A percentile compares a stretch with the other conserved stretches of the same genome.
Conservation (phyloP, 2,113 vertebrate genomes). For the Campylomormyrus numenius region DNA sequence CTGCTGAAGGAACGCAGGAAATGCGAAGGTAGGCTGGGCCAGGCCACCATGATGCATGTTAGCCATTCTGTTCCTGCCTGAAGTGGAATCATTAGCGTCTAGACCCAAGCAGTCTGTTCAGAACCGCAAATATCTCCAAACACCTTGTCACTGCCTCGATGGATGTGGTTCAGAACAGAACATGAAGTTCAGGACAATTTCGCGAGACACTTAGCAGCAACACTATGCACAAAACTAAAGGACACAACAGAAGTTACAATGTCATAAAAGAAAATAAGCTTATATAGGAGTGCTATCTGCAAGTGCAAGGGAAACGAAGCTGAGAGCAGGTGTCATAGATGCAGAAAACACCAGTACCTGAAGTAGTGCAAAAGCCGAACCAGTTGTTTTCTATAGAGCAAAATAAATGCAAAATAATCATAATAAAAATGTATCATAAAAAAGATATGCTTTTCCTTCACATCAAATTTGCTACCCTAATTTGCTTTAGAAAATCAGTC, state of each 20-base stretch:
- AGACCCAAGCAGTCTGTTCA: background rate
- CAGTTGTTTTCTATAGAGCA: background rate
- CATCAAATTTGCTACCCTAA: background rate
- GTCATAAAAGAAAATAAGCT: background rate
- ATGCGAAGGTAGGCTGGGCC: slow-evolving; percentile 68
- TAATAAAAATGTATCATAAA: background rate
- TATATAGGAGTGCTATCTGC: background rate
- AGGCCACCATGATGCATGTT: background rate
- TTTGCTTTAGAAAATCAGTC: background rate
- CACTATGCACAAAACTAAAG: background rate
- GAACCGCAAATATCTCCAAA: background rate
- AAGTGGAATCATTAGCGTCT: background rate
- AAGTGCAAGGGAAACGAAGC: no score
- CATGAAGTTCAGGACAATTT: background rate
- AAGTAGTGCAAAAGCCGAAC: background rate
- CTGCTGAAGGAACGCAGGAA: slow-evolving; percentile 86
- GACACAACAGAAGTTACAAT: background rate
- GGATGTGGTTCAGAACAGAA: background rate
- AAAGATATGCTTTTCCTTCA: background rate
- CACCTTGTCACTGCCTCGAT: background rate
- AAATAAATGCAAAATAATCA: background rate
- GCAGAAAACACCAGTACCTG: background rate
- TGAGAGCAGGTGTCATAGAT: no score
- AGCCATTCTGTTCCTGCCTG: background rate
- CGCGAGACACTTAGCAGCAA: background rate